These are phyloP conservation scores for Dasypus novemcinctus DNA, from an alignment of 2,113 vertebrate species.

Conservation along the genomic window DNA sequence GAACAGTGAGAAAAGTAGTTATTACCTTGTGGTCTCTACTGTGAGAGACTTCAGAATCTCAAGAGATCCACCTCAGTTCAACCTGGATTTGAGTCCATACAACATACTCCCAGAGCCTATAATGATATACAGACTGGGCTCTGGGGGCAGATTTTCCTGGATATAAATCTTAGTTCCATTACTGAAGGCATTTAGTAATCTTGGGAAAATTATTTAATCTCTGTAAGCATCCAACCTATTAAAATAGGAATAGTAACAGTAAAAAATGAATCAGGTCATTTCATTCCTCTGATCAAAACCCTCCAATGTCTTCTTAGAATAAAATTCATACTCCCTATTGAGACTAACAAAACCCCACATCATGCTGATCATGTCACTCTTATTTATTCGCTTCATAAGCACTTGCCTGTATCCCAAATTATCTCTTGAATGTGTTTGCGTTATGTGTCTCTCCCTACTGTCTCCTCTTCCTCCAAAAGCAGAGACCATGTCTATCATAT, in stretches of 20 bases:
- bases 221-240: neutral
- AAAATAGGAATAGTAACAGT: neutral
- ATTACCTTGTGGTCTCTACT: neutral
- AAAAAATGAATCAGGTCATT: neutral
- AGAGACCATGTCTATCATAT: neutral
- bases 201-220: neutral
- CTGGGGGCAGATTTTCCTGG: neutral
- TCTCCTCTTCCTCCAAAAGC: neutral
- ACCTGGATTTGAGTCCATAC: neutral
- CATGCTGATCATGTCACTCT: constrained; percentile 19
- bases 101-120: neutral
- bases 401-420: neutral
- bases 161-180: neutral
- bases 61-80: neutral
- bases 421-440: neutral
- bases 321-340: neutral
- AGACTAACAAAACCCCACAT: neutral
- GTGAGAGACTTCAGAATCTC: neutral
- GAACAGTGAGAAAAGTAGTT: neutral
- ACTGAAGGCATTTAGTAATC: neutral
- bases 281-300: neutral
- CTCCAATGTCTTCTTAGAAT: neutral
- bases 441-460: neutral
- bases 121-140: neutral
- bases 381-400: constrained; percentile 26